These are phyloP conservation scores for Dascyllus trimaculatus DNA, from an alignment of 2,113 vertebrate species.

Conservation along the genomic window DNA sequence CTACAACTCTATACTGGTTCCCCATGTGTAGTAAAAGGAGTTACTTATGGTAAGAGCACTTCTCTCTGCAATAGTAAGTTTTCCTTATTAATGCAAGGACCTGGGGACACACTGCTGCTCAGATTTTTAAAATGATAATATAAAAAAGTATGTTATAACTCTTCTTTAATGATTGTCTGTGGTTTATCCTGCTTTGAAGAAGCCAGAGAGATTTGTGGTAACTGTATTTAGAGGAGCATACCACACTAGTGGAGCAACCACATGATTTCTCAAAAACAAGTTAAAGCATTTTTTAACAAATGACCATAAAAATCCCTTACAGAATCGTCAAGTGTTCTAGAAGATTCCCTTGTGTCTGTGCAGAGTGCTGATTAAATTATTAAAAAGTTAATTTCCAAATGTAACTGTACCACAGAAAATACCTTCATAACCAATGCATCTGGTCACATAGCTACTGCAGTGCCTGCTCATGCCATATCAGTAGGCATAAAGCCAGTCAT, in stretches of 20 bases:
- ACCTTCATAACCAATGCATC: neutral
- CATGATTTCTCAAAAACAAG: slow-evolving; percentile 4
- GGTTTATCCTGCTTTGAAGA: neutral
- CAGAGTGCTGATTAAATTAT: neutral
- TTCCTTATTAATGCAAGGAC: too few species aligned
- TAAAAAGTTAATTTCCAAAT: slow-evolving; percentile 5
- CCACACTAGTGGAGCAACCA: neutral
- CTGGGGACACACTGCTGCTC: too few species aligned
- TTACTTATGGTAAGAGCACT: neutral
- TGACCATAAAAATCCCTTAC: neutral
- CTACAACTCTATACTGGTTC: neutral
- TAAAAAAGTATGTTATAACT: too few species aligned
- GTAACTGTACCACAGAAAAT: neutral
- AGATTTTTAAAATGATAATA: too few species aligned
- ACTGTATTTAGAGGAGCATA: neutral
- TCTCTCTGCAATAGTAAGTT: neutral
- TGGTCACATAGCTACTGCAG: too few species aligned
- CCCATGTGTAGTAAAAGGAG: neutral
- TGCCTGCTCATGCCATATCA: too few species aligned
- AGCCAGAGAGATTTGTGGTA: neutral
- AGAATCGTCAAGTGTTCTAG: neutral
- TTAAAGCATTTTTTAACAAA: slow-evolving; percentile 10
- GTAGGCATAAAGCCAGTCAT: neutral
- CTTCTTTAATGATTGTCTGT: too few species aligned
- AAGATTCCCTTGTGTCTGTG: neutral